Evolutionary conservation across 2,888 invertebrate genomes (phyloP).

Genomic region (Plebejus argus): DNA sequence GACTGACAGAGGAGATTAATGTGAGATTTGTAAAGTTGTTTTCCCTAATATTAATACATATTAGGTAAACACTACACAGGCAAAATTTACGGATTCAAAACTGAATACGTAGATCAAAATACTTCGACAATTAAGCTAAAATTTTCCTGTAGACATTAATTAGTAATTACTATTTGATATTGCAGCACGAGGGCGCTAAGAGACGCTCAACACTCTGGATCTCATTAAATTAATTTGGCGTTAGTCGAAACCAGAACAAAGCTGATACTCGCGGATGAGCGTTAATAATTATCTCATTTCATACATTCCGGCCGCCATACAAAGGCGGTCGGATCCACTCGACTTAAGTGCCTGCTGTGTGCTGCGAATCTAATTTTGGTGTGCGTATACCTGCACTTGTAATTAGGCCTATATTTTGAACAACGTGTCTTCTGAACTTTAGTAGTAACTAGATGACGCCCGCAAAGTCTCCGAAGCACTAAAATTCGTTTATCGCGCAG

Average conservation of each 20-base stretch:
- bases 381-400: background rate
- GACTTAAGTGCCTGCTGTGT: background rate
- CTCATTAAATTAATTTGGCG: background rate
- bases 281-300: slow-evolving; percentile 12
- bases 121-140: background rate
- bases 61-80: too few species aligned
- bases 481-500: too few species aligned
- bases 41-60: too few species aligned
- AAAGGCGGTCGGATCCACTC: background rate
- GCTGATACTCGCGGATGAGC: background rate
- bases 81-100: background rate
- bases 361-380: background rate
- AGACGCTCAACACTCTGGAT: background rate
- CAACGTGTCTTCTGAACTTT: background rate
- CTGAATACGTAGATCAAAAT: background rate
- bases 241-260: slow-evolving; percentile 8
- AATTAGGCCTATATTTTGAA: background rate
- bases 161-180: background rate
- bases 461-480: too few species aligned
- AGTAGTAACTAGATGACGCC: background rate
- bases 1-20: too few species aligned
- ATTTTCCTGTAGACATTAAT: background rate
- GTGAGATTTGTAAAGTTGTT: too few species aligned
- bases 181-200: background rate
- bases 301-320: slow-evolving; percentile 5